Percentiles rank a stretch among this genome's conserved stretches.
These are phyloP conservation scores for Catocala sponsa DNA, from an alignment of 2,888 invertebrate genomes.

Conservation along the genomic window DNA sequence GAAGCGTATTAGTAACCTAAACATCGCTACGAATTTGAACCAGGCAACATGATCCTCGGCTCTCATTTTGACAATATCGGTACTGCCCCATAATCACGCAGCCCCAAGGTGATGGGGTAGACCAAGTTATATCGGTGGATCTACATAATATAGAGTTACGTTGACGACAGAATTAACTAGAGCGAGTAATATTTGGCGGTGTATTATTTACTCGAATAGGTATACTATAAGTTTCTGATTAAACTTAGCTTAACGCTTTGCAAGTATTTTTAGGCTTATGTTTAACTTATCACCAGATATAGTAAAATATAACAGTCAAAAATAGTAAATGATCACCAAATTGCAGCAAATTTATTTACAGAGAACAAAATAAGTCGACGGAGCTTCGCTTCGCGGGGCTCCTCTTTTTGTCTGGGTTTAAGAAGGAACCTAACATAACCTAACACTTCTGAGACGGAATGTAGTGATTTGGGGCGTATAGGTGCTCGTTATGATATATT, in stretches of 20 bases:
- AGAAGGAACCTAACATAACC: too few relatives aligned
- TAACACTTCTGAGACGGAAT: too few relatives aligned
- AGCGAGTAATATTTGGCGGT: slow-evolving; percentile 71
- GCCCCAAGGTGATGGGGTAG: slow-evolving; percentile 42
- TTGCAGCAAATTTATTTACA: too few relatives aligned
- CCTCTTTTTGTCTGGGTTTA: too few relatives aligned
- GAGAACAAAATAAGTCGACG: too few relatives aligned
- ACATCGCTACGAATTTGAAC: slow-evolving; percentile 63
- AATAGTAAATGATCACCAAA: too few relatives aligned
- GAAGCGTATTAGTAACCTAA: slow-evolving; percentile 75
- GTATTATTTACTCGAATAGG: slow-evolving; percentile 73
- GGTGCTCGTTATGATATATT: too few relatives aligned
- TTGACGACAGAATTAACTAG: slow-evolving; percentile 68
- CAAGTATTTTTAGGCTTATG: too few relatives aligned
- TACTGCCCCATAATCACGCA: slow-evolving; percentile 21
- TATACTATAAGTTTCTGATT: slow-evolving; percentile 72
- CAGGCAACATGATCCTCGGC: slow-evolving; percentile 53
- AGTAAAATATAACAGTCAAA: too few relatives aligned
- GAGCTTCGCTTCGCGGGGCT: too few relatives aligned
- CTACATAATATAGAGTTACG: slow-evolving; percentile 60
- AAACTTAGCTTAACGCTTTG: slow-evolving; percentile 46
- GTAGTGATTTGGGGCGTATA: too few relatives aligned
- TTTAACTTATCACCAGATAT: too few relatives aligned
- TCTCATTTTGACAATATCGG: slow-evolving; percentile 37
- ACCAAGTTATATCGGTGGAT: slow-evolving; percentile 57